Conservation (phyloP, 2,113 vertebrate genomes). For the Cromileptes altivelis region DNA sequence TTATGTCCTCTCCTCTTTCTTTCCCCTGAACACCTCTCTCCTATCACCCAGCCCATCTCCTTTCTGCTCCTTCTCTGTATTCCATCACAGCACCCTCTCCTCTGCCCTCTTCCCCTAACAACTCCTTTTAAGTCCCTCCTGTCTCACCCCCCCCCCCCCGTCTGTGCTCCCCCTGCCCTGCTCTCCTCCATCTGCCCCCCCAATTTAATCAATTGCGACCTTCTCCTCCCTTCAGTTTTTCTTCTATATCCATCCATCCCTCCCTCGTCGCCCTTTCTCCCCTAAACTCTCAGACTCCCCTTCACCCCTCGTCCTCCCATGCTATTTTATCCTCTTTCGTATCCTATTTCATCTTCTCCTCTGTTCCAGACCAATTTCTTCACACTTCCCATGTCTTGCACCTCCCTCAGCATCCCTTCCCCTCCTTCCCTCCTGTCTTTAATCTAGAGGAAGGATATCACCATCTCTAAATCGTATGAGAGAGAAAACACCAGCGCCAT, state of each 20-base stretch:
- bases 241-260: background rate
- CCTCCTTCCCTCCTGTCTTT: slow-evolving; percentile 25
- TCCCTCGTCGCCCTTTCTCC: background rate
- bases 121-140: slow-evolving; percentile 48
- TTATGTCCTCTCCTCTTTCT: slow-evolving; percentile 18
- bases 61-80: slow-evolving; percentile 48
- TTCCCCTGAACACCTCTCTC: background rate
- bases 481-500: slow-evolving; percentile 76
- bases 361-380: slow-evolving; percentile 28
- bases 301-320: background rate
- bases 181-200: too few species aligned
- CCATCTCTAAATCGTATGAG: slow-evolving; percentile 56
- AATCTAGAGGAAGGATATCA: slow-evolving; percentile 63
- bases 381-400: slow-evolving; percentile 2
- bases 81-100: slow-evolving; percentile 34
- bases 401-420: background rate
- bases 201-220: background rate
- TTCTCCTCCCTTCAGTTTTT: slow-evolving; percentile 17
- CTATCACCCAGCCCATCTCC: slow-evolving; percentile 39
- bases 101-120: slow-evolving; percentile 36
- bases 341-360: slow-evolving; percentile 3
- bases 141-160: slow-evolving; percentile 13
- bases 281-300: slow-evolving; percentile 30
- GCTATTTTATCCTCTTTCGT: background rate
- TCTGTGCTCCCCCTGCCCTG: background rate